A percentile compares a stretch with the other conserved stretches of the same genome.
These are phyloP conservation scores for Protophormia terraenovae DNA, from an alignment of 2,888 invertebrate genomes.

Conservation along the genomic window DNA sequence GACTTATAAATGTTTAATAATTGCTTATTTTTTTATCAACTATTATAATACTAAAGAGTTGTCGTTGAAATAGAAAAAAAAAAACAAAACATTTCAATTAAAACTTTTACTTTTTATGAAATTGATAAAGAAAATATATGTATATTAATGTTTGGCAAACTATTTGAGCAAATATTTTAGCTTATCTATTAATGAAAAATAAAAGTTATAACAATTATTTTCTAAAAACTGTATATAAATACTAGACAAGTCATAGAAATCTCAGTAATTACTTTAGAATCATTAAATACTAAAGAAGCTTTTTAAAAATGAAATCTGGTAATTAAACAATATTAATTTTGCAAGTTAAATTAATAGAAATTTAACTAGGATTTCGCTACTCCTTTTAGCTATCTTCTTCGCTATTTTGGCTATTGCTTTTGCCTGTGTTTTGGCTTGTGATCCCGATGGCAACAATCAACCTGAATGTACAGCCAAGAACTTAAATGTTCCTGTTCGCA, in stretches of 20 bases:
- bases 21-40: too few species aligned
- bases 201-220: too few species aligned
- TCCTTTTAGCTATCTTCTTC: conserved; percentile 8
- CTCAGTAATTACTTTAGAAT: neutral
- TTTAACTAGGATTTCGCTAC: neutral
- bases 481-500: conserved; percentile 29
- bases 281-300: neutral
- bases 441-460: conserved; percentile 44
- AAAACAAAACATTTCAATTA: too few species aligned
- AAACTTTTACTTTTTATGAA: too few species aligned
- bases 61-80: too few species aligned
- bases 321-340: neutral
- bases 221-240: too few species aligned
- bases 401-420: conserved; percentile 28
- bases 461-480: conserved; percentile 26
- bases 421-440: conserved; percentile 9
- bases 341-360: neutral
- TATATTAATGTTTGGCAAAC: too few species aligned
- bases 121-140: too few species aligned
- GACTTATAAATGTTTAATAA: too few species aligned
- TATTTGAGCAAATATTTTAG: too few species aligned
- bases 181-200: too few species aligned
- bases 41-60: too few species aligned
- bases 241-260: neutral
- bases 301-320: conserved; percentile 29